A percentile compares a stretch with the other conserved stretches of the same genome.
These are phyloP conservation scores for Pangasius larnaudii DNA, from an alignment of 2,797 vertebrate species.

Conservation along the genomic window DNA sequence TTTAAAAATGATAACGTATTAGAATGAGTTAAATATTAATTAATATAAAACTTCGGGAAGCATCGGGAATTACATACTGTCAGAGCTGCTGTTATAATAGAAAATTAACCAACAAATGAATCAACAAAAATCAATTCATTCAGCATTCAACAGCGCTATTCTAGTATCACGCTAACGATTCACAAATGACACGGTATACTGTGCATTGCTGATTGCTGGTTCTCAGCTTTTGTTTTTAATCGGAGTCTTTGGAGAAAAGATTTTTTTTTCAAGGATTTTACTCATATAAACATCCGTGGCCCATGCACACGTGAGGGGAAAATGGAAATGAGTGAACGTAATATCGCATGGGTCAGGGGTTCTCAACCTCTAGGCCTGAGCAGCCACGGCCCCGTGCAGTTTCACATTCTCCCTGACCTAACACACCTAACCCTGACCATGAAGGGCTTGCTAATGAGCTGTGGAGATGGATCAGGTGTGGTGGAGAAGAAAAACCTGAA, in stretches of 20 bases:
- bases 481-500: neutral
- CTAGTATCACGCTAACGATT: neutral
- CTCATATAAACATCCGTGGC: neutral
- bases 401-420: neutral
- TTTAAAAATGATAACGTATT: neutral
- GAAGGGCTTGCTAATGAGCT: neutral
- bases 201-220: neutral
- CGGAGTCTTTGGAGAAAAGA: neutral
- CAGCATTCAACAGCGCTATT: too few species aligned
- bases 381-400: neutral
- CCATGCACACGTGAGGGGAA: neutral
- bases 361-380: neutral
- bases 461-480: neutral
- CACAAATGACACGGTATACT: neutral
- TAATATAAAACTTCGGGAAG: neutral
- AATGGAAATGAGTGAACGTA: slow-evolving; percentile 1
- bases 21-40: too few species aligned
- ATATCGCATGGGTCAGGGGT: neutral
- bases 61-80: too few species aligned
- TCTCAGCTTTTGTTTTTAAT: neutral
- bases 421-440: neutral
- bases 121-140: neutral
- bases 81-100: too few species aligned
- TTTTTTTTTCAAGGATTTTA: neutral
- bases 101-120: neutral